phyloP scores from a whole-genome alignment of 2,797 vertebrate species.

The Pangasius sanitwongsei region DNA sequence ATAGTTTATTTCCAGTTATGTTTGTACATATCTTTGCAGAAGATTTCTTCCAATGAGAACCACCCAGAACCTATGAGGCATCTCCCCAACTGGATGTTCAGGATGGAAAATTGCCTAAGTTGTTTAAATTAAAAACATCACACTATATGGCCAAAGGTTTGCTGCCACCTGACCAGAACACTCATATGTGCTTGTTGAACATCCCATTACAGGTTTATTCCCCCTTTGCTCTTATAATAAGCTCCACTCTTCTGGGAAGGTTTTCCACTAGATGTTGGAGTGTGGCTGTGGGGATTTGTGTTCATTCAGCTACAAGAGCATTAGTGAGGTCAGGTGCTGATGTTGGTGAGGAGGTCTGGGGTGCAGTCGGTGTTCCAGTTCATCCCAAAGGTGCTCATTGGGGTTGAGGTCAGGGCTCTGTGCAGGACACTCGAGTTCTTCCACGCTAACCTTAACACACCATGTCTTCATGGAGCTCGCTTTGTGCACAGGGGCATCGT shows the following conservation, averaged over 20 bases:
- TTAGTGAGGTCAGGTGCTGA: background rate
- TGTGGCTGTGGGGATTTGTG: background rate
- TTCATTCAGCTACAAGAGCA: background rate
- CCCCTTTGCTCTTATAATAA: background rate
- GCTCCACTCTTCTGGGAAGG: background rate
- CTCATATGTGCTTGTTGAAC: background rate
- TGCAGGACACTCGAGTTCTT: background rate
- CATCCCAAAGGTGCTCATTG: background rate
- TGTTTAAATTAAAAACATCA: slow-evolving; percentile 1
- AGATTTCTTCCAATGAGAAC: background rate
- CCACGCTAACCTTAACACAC: background rate
- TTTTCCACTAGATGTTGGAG: background rate
- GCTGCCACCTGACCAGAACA: too few species aligned
- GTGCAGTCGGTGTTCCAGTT: background rate
- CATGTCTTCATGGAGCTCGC: background rate
- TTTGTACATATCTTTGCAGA: background rate
- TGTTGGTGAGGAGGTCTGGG: background rate
- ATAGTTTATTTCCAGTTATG: background rate
- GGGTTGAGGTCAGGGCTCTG: background rate
- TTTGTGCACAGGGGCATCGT: too few species aligned
- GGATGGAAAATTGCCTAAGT: background rate
- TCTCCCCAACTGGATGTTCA: background rate
- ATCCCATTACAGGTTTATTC: background rate
- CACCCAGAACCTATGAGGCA: too few species aligned
- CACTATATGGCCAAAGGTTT: background rate